Conservation (phyloP, 2,888 invertebrate genomes). For the Schizaphis graminum region DNA sequence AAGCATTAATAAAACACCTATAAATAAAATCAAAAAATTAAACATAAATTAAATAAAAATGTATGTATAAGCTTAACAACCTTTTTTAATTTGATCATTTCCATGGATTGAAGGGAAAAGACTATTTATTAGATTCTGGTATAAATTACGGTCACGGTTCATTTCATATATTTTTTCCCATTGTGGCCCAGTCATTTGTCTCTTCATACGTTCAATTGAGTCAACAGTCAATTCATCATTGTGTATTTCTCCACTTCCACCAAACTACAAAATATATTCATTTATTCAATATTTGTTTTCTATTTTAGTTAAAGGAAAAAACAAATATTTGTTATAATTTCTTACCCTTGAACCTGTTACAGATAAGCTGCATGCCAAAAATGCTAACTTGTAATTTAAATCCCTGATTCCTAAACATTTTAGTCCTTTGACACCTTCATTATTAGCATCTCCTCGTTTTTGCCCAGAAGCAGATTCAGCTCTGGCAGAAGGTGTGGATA, state of each 20-base stretch:
- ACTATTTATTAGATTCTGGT: conserved; percentile 89
- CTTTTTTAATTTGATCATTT: conserved; percentile 93
- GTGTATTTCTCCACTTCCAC: conserved; percentile 82
- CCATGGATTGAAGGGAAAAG: conserved; percentile 97
- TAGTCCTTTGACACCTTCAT: conserved; percentile 89
- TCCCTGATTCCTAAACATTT: conserved; percentile 90
- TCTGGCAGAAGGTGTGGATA: conserved; percentile 88
- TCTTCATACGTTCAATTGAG: conserved; percentile 79
- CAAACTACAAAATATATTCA: conserved; percentile 75
- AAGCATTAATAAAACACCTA: conserved; percentile 91
- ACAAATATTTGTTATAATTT: conserved; percentile 41
- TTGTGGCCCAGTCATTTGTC: conserved; percentile 93
- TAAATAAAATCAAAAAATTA: conserved; percentile 67
- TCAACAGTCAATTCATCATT: conserved; percentile 92
- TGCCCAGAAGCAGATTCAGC: conserved; percentile 85
- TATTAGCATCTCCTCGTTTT: conserved; percentile 80
- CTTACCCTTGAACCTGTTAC: conserved; percentile 83
- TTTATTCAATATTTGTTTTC: background rate
- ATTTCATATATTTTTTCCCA: conserved; percentile 97
- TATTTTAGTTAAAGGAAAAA: background rate
- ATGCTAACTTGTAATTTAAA: conserved; percentile 89
- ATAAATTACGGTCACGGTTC: conserved; percentile 93
- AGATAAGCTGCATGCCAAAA: conserved; percentile 92
- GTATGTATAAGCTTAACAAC: conserved; percentile 68
- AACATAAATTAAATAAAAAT: background rate